Evolutionary conservation across 2,797 vertebrate species (phyloP), one percentile per base, ranked within the genome.

Genomic region (Neostethus bicornis): DNA sequence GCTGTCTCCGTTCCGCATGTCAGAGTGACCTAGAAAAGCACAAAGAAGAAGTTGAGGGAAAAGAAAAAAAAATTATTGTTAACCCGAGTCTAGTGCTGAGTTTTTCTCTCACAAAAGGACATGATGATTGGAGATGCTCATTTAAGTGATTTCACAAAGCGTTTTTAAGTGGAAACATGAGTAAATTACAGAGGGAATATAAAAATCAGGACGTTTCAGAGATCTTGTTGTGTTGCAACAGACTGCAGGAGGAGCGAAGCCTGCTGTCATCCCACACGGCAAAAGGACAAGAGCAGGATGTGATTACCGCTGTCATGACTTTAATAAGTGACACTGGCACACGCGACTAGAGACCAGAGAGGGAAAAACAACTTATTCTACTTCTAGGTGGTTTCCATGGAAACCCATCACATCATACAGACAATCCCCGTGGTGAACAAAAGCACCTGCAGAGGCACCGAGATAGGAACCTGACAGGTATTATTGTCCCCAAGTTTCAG

Each of bases 21-120:
- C 92, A 95, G 44, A 37, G 77, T 90, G 88, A 94, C 92, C 93
- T 92, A 91, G 89, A 94, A 94, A 93, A 62, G 75, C 64, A 84
- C 35, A 80, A 66, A 72, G 73, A 67, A 42, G 65, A 75, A 74
- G 64, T 80, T 75, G 50, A 77, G 70, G 32, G 42, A 68, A 61
- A 79, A 31, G 39, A 68, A 61, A 81, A 67, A 56, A 41, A 49
- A 73, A 77, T 58, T 48, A 61, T 62, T 75, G 84, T 88, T 89
- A 85, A 70, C 26, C 66, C 31, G 79, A 87, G 81, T 89, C 75
- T 53, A 69, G 61, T 67, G 77, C 61, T 56, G n/a, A 70, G 32
- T 9, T 37, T 71, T 53, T 13, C 43, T 66, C 49, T 54, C 32
- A 52, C 57, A n/a, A 31, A 54, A 44, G 50, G 29, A 47, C n/a